phyloP scores from a whole-genome alignment of 2,113 vertebrate species.

The Ceyx margarethae region DNA sequence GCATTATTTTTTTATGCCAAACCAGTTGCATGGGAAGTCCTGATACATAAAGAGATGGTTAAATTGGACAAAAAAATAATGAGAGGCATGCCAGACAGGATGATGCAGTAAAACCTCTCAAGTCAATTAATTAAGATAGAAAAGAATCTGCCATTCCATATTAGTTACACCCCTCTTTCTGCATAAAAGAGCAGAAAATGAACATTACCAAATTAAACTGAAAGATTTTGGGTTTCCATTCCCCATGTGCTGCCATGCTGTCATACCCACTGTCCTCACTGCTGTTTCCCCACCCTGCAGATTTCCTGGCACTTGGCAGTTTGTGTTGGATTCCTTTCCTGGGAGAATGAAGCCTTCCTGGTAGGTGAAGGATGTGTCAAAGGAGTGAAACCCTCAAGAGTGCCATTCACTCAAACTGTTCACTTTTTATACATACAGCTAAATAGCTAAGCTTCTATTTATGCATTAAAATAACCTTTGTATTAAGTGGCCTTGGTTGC shows the following conservation, averaged over 20 bases:
- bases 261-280: slow-evolving; percentile 1
- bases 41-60: not conserved
- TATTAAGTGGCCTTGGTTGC: not conserved
- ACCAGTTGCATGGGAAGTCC: not conserved
- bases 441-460: slow-evolving; percentile 24
- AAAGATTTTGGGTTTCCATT: not conserved
- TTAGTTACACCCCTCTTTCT: not conserved
- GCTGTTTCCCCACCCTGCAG: slow-evolving; percentile 44
- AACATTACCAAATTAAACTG: not conserved
- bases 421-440: not conserved
- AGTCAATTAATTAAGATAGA: not conserved
- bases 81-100: not conserved
- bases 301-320: not conserved
- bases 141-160: not conserved
- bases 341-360: not conserved
- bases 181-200: not conserved
- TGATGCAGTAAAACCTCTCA: not conserved
- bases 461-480: slow-evolving; percentile 48
- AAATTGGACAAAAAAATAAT: not conserved
- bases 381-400: slow-evolving; percentile 4
- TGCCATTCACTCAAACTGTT: not conserved
- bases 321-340: not conserved
- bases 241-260: not conserved
- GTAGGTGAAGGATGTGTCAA: not conserved
- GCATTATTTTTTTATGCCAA: not conserved